phyloP scores from a whole-genome alignment of 1,140 invertebrate species.

The Thaumatotibia leucotreta region DNA sequence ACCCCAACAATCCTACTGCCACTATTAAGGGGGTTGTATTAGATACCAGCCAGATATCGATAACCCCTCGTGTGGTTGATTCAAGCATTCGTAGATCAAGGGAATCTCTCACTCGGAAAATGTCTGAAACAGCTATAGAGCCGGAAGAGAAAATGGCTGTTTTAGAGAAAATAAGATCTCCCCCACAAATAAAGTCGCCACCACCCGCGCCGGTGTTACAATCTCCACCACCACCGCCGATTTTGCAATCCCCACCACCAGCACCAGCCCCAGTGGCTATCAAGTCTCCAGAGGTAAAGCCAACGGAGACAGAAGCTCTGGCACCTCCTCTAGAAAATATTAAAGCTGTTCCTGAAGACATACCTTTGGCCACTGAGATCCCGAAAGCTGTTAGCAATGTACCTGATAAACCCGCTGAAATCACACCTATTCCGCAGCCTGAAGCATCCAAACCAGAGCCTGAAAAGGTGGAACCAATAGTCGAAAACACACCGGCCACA shows the following conservation, averaged over 20 bases:
- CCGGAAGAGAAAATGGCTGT: conserved; percentile 50
- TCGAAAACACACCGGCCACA: not conserved
- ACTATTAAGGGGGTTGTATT: conserved; percentile 43
- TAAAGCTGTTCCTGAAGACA: conserved; percentile 46
- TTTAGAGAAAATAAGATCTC: conserved; percentile 56
- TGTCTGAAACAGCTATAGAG: conserved; percentile 45
- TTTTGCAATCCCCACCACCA: conserved; percentile 16
- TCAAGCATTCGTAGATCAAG: conserved; percentile 37
- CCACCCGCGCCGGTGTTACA: conserved; percentile 45
- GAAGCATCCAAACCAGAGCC: not conserved
- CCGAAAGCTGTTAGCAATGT: conserved; percentile 32
- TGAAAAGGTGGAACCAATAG: not conserved
- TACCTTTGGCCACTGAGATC: conserved; percentile 39
- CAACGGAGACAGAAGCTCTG: conserved; percentile 48
- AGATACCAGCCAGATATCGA: conserved; percentile 61
- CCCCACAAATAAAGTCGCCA: conserved; percentile 37
- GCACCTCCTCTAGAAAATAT: conserved; percentile 50
- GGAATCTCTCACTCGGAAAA: conserved; percentile 50
- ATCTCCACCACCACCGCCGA: conserved; percentile 41
- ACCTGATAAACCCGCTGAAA: conserved; percentile 1
- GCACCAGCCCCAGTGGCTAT: conserved; percentile 56
- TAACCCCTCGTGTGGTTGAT: conserved; percentile 52
- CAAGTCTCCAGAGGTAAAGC: conserved; percentile 51
- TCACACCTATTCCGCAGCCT: not conserved
- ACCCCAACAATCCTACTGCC: conserved; percentile 44